phyloP scores from a whole-genome alignment of 2,113 vertebrate species.

The Thalassarche chlororhynchos region DNA sequence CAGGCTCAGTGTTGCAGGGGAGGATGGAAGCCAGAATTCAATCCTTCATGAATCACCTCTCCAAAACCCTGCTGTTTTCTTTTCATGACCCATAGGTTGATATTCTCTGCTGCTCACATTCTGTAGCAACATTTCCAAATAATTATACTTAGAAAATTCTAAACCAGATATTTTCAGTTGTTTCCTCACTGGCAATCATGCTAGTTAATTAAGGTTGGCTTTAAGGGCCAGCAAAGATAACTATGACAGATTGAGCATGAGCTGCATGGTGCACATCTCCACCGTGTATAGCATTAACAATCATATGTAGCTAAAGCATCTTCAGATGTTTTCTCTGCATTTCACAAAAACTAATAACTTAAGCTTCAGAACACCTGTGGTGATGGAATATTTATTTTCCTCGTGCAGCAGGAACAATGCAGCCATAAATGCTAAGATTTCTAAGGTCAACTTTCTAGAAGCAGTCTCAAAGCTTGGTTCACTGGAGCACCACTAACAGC shows the following conservation, averaged over 20 bases:
- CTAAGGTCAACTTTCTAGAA: background rate
- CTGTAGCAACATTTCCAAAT: background rate
- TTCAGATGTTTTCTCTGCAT: background rate
- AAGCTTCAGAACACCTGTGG: background rate
- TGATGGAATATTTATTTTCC: background rate
- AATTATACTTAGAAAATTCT: background rate
- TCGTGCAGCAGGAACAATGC: background rate
- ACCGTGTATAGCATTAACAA: background rate
- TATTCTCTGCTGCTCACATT: background rate
- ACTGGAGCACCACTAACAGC: background rate
- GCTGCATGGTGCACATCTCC: background rate
- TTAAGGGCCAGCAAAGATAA: background rate
- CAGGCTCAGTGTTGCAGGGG: background rate
- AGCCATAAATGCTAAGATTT: background rate
- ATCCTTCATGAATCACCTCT: background rate
- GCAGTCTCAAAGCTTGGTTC: background rate
- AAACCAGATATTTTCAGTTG: background rate
- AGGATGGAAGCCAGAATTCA: background rate
- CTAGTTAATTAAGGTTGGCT: background rate
- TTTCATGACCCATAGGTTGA: background rate
- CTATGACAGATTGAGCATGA: background rate
- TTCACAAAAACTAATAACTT: background rate
- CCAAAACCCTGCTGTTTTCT: background rate
- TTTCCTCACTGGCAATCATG: background rate
- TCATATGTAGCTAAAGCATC: background rate